A percentile compares a stretch with the other conserved stretches of the same genome.
phyloP scores from a whole-genome alignment of 1,140 invertebrate species.

The Diuraphis noxia region DNA sequence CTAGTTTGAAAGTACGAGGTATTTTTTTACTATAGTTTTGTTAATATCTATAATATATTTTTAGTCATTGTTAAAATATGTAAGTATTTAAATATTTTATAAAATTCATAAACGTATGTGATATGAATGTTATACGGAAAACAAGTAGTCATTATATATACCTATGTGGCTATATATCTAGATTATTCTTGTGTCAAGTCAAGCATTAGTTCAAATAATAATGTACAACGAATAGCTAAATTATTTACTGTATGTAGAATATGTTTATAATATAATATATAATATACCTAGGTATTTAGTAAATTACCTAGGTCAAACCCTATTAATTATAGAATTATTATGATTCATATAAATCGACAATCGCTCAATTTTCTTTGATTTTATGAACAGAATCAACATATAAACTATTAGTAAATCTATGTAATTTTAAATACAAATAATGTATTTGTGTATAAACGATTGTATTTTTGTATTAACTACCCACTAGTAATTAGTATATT shows the following conservation, averaged over 20 bases:
- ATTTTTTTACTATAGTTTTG: neutral
- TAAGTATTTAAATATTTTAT: conserved; percentile 8
- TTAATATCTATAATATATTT: neutral
- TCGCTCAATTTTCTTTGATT: conserved; percentile 8
- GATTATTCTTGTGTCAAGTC: neutral
- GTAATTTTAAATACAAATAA: neutral
- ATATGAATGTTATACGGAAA: neutral
- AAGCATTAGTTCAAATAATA: neutral
- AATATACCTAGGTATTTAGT: neutral
- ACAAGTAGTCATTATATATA: neutral
- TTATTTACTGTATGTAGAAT: neutral
- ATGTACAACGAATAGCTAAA: conserved; percentile 28
- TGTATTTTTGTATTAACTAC: neutral
- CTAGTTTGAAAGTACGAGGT: neutral
- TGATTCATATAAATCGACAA: neutral
- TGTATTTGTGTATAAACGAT: neutral
- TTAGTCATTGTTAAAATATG: neutral
- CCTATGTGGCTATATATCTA: too few species aligned
- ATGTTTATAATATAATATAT: neutral
- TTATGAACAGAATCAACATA: conserved; percentile 5
- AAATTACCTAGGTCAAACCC: neutral
- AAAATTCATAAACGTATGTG: neutral
- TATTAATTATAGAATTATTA: neutral
- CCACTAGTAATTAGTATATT: neutral
- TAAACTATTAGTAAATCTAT: conserved; percentile 4